Percentiles rank a stretch among this genome's conserved stretches.
These are phyloP conservation scores for Cheilosia variabilis DNA, from an alignment of 2,888 invertebrate genomes.

Conservation along the genomic window DNA sequence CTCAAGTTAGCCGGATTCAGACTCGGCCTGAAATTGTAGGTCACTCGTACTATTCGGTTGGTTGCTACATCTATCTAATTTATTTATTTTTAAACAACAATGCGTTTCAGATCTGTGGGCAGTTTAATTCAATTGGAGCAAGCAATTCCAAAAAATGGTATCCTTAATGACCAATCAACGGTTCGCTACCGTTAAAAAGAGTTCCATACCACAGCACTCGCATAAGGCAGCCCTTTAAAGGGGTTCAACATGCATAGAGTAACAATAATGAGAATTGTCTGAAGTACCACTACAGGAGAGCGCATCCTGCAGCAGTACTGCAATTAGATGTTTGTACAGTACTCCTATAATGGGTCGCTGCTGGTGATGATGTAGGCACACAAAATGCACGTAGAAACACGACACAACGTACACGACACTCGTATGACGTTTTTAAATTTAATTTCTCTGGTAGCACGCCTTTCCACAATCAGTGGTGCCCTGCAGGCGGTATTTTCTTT, in stretches of 20 bases:
- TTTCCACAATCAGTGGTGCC: slow-evolving; percentile 54
- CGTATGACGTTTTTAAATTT: slow-evolving; percentile 63
- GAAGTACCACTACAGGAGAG: slow-evolving; percentile 59
- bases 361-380: slow-evolving; percentile 33
- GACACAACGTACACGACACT: slow-evolving; percentile 22
- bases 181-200: neutral
- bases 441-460: slow-evolving; percentile 68
- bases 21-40: too few relatives aligned
- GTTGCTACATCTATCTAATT: too few relatives aligned
- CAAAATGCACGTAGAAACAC: slow-evolving; percentile 14
- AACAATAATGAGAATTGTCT: slow-evolving; percentile 75
- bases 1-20: too few relatives aligned
- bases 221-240: neutral
- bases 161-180: too few relatives aligned
- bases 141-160: too few relatives aligned
- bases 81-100: too few relatives aligned
- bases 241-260: slow-evolving; percentile 47
- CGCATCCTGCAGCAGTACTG: slow-evolving; percentile 66
- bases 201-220: neutral
- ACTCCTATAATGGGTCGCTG: slow-evolving; percentile 32
- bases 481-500: slow-evolving; percentile 38
- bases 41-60: too few relatives aligned
- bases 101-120: too few relatives aligned
- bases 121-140: too few relatives aligned
- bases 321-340: slow-evolving; percentile 71